Base-by-base conservation (phyloP, 1,140 invertebrate genomes). In the Oedothorax gibbosus region DNA sequence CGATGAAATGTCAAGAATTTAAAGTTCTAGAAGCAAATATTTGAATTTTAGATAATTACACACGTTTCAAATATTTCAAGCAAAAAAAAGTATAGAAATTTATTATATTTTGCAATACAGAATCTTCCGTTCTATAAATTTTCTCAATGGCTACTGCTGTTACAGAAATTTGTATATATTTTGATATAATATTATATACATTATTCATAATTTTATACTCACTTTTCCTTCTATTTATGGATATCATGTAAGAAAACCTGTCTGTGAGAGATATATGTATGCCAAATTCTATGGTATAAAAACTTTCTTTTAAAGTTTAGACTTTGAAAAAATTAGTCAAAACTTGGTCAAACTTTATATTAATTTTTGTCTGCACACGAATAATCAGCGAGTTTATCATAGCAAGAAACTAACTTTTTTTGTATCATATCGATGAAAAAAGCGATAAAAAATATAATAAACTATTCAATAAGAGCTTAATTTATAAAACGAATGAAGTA, bases 231-330 rank as follows among this genome's bases (percentile, higher is more conserved):
- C 14, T 71, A 71, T 54, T 71, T 71, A 18, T 71, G 54, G 49
- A 71, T 75, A 57, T 75, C 20, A 75, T 57, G 20, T 57, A 75
- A 60, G 53, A 75, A 75, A 75, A 75, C 15, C 56, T 75, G 68
- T 76, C 68, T 75, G 75, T 76, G 51, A 50, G 62, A 79, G 49
- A 79, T 79, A 84, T 84, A 54, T 81, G 56, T 84, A 75, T 84
- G 71, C 57, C 56, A 84, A 81, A 84, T n/a, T 84, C 72, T 84
- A 56, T 51, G 12, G 8, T 60, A 9, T 64, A 69, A 84, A 73
- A 72, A 82, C 53, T 81, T 71, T 72, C 35, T 18, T n/a, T 65
- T 53, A 62, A 68, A 75, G 35, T 18, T 84, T 84, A 64, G 65
- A 75, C 81, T 84, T 84, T 84, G 60, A 76, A 21, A 65, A 75